Evolutionary conservation across 2,797 vertebrate genomes (phyloP), one percentile per base, ranked within the genome.

Genomic region (Silurus lanzhouensis): DNA sequence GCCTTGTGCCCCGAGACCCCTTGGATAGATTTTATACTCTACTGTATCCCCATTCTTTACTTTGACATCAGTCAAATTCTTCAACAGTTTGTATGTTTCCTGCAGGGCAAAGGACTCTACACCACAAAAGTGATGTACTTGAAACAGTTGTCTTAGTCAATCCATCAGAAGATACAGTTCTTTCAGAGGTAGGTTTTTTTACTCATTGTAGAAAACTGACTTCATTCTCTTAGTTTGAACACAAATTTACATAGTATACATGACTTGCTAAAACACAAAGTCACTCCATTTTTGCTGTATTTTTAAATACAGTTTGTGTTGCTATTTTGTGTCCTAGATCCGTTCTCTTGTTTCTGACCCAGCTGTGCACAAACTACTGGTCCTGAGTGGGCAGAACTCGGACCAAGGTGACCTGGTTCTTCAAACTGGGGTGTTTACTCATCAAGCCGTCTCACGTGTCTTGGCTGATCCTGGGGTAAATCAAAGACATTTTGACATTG

Each of bases 71-170:
- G 13, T 31, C 12, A 5, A 67, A 27, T 25, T 31, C 12, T 27
- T 67, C 27, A 6, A 79, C 15, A 52, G 61, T 80, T 44, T 72
- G 15, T 78, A 38, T 88, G 13, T 88, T 84, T 91, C 67, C 84
- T 91, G 25, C 92, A 99, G 98, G 98, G 92, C 97, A 99, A 93
- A 97, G 98, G 95, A 99, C 95, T 87, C 96, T 99, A 60, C 96
- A 97, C 92, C 97, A 99, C 93, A 95, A 90, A 87, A 98, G 97
- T 88, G 96, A 98, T 93, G 95, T 94, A 84, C 94, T 99, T 91
- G 97, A 99, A 92, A 98, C 96, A 0, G 95, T 97, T 87, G 96
- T 99, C 88, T 95, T 99, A 55, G 97, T 99, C 85, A 99, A 99
- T 90, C 98, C 98, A 78, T 96, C 96, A 87, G 95, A 95, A 90